These are phyloP conservation scores for Acheta domesticus DNA, from an alignment of 2,888 invertebrate genomes.

Conservation along the genomic window DNA sequence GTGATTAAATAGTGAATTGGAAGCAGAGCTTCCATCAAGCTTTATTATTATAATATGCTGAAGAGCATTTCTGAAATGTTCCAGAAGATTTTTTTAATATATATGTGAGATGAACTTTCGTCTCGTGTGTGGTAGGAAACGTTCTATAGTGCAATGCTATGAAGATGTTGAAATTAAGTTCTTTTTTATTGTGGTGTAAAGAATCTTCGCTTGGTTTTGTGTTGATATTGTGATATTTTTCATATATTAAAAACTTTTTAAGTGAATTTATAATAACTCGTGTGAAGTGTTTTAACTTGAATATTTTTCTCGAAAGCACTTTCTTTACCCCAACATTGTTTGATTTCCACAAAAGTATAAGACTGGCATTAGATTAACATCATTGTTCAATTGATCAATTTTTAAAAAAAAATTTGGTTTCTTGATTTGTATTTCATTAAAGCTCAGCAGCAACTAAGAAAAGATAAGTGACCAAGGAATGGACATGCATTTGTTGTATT, in stretches of 20 bases:
- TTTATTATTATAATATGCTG: constrained; percentile 33
- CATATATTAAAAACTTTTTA: constrained; percentile 19
- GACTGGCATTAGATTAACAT: not conserved
- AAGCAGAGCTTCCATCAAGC: constrained; percentile 37
- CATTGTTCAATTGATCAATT: not conserved
- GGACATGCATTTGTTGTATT: not conserved
- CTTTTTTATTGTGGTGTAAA: constrained; percentile 36
- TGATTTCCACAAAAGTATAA: constrained; percentile 18
- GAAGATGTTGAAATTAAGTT: constrained; percentile 32
- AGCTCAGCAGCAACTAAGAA: not conserved
- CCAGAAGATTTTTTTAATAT: constrained; percentile 30
- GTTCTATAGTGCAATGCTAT: constrained; percentile 35
- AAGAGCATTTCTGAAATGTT: constrained; percentile 36
- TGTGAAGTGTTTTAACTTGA: constrained; percentile 20
- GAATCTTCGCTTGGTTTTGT: constrained; percentile 26
- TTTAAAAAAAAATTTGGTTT: not conserved
- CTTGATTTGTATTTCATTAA: not conserved
- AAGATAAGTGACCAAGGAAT: too few species aligned
- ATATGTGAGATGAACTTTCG: constrained; percentile 29
- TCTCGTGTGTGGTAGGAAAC: constrained; percentile 30
- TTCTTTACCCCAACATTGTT: constrained; percentile 19
- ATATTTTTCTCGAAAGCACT: constrained; percentile 18
- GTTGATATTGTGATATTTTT: constrained; percentile 34
- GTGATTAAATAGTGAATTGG: constrained; percentile 27
- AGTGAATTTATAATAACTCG: constrained; percentile 20